Conservation (phyloP, 2,113 vertebrate species). For the Tachysurus vachellii region DNA sequence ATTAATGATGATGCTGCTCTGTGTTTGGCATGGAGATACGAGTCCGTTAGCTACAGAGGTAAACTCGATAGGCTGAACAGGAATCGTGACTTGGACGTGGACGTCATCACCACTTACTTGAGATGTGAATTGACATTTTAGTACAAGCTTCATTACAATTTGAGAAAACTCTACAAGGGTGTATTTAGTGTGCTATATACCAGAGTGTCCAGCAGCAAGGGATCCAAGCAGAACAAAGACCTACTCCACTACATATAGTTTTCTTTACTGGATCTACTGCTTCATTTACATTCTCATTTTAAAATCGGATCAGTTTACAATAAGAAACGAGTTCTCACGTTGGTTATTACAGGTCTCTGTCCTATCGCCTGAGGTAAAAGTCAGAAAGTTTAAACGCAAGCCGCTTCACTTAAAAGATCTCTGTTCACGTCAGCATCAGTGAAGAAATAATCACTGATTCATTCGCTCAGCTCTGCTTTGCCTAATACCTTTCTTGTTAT, state of each 20-base stretch:
- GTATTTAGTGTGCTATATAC: neutral
- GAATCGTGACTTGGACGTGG: neutral
- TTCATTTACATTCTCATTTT: neutral
- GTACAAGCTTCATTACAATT: neutral
- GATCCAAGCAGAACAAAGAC: neutral
- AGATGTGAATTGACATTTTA: neutral
- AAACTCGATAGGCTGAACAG: neutral
- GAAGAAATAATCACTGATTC: neutral
- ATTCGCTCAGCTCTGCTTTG: neutral
- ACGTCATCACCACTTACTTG: neutral
- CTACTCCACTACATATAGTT: neutral
- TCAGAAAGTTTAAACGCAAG: neutral
- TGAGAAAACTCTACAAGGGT: neutral
- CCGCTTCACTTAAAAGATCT: neutral
- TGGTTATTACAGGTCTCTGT: neutral
- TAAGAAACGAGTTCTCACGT: neutral
- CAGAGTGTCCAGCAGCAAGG: neutral
- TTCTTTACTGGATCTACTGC: neutral
- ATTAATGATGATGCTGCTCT: slow-evolving; percentile 34
- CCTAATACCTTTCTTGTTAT: neutral
- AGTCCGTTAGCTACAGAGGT: neutral
- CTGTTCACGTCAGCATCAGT: neutral
- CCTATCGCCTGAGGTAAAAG: neutral
- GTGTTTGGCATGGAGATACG: neutral
- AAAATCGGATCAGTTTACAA: neutral